Evolutionary conservation across 2,888 invertebrate species (phyloP), one percentile per base, ranked within the genome.

Genomic region (Xiphydria camelus): DNA sequence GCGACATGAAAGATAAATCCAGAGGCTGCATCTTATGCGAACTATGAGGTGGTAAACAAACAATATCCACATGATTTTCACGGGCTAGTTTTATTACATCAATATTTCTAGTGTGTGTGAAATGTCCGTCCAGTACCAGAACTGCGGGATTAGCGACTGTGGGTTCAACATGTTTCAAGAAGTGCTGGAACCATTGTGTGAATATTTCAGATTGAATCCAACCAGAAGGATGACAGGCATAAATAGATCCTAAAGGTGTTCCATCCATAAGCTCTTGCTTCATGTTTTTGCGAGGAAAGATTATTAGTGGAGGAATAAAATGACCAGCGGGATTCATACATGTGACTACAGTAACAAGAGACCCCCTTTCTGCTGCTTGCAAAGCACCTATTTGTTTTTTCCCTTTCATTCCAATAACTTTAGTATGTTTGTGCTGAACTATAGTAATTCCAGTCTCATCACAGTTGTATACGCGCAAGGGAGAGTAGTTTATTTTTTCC

Each of bases 1-100:
- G 59, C 4, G 63, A 60, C 67, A 70, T 72, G 19, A 74, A 65
- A 4, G 64, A 59, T 18, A 58, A 64, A 38, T 72, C 69, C 19
- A 68, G 29, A 9, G 66, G 66, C 45, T 71, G 68, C 22, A 73
- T n/a, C 42, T 70, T 68, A 47, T 71, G 64, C 2, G 66, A 64
- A 7, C 61, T 53, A 44, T 73, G 66, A 32, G 64, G 66, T 32
- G 70, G 71, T 44, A 68, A 48, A 9, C 53, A 67, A 9, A 72
- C 44, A 14, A 70, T 66, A 21, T 47, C 48, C 3, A 67, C 64
- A 46, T 68, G 51, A 57, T 71, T 68, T 42, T 64, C 55, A 21
- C 64, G 39, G 6, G 67, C 71, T 26, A 62, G 22, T 15, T 61
- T 59, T 42, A 73, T 62, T 35, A 66, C 38, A 47, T 66, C 62